A percentile compares a stretch with the other conserved stretches of the same genome.
Conservation (phyloP, 1,140 invertebrate species). For the Hyles euphorbiae region DNA sequence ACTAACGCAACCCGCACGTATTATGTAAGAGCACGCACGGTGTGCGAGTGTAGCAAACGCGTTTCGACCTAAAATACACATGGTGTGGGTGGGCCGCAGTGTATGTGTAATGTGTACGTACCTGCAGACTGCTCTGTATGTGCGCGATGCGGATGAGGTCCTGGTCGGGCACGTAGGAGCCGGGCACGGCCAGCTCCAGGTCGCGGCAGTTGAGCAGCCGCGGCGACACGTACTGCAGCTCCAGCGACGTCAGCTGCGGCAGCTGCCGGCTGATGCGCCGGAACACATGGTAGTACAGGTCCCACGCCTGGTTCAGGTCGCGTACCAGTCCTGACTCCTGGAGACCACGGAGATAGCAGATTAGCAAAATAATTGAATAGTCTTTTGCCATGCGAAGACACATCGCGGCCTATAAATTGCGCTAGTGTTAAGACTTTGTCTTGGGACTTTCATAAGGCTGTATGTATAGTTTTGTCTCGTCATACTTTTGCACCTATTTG, state of each 20-base stretch:
- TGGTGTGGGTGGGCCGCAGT: no score
- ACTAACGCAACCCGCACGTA: no score
- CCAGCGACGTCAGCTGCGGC: slow-evolving; percentile 90
- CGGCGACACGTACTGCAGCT: slow-evolving; percentile 97
- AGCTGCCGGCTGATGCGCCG: slow-evolving; percentile 95
- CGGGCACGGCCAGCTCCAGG: slow-evolving; percentile 95
- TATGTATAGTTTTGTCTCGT: no score
- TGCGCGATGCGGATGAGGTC: slow-evolving; percentile 91
- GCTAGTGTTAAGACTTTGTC: no score
- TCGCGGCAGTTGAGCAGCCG: slow-evolving; percentile 92
- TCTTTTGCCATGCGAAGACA: no score
- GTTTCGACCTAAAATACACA: no score
- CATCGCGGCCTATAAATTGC: no score
- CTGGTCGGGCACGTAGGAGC: slow-evolving; percentile 94
- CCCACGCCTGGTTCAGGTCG: slow-evolving; percentile 98
- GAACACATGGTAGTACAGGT: slow-evolving; percentile 99
- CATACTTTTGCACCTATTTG: no score
- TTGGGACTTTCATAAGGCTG: no score
- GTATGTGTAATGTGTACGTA: slow-evolving; percentile 60
- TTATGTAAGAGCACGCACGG: no score
- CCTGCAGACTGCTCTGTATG: slow-evolving; percentile 89
- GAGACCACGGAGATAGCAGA: not conserved
- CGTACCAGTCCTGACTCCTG: slow-evolving; percentile 86
- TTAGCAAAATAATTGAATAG: not conserved
- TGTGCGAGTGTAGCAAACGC: no score